These are phyloP conservation scores for Apostichopus leukothele DNA, from an alignment of 53 echinoderm and acorn worm species.

Conservation along the genomic window DNA sequence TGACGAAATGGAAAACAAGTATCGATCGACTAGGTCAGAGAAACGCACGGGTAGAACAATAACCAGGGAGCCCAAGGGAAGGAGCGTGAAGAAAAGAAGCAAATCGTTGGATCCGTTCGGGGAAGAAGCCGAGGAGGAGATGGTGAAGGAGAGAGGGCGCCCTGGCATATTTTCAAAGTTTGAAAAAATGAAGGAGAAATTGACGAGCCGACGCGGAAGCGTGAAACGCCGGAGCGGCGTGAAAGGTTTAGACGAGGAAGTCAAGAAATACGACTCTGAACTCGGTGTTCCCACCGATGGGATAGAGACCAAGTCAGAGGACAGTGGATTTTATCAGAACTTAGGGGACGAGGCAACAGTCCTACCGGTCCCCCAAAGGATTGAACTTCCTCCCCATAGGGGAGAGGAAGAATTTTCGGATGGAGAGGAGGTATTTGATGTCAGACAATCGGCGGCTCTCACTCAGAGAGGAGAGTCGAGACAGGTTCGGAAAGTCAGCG, in stretches of 20 bases:
- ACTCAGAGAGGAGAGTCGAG: constrained; percentile 27
- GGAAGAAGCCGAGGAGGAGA: constrained; percentile 56
- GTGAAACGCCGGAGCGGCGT: constrained; percentile 70
- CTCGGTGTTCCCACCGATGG: constrained; percentile 72
- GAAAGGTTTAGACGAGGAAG: constrained; percentile 62
- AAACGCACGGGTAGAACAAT: constrained; percentile 72
- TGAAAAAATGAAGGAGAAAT: constrained; percentile 69
- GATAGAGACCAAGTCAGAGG: constrained; percentile 88
- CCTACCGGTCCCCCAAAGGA: background rate
- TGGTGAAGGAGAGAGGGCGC: constrained; percentile 67
- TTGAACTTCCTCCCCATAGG: constrained; percentile 34
- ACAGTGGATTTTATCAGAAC: constrained; percentile 84
- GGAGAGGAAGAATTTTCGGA: constrained; percentile 76
- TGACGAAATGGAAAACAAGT: constrained; percentile 60
- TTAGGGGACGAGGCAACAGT: constrained; percentile 62
- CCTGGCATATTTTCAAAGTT: constrained; percentile 89
- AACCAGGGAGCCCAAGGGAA: constrained; percentile 66
- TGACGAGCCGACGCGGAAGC: constrained; percentile 79
- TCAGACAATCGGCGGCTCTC: constrained; percentile 20
- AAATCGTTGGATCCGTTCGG: constrained; percentile 83
- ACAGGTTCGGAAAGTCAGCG: constrained; percentile 75
- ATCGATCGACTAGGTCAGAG: constrained; percentile 54
- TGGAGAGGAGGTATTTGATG: constrained; percentile 74
- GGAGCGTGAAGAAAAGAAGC: constrained; percentile 78
- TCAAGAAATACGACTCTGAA: constrained; percentile 40